These are phyloP conservation scores for Drosophila picticornis DNA, from an alignment of 2,888 invertebrate species.

Conservation along the genomic window DNA sequence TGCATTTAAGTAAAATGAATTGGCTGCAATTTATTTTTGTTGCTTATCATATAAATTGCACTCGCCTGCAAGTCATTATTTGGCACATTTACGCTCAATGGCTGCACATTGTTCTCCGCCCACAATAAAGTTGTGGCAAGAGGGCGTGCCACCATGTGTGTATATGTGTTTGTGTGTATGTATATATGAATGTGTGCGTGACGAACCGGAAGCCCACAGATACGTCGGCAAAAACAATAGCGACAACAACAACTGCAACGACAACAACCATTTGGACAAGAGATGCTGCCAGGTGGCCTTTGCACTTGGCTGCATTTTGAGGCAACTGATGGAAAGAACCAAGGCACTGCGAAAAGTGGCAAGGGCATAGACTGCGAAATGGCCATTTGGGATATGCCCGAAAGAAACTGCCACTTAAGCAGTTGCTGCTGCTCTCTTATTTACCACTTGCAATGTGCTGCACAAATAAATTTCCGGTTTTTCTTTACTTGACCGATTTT, in stretches of 20 bases:
- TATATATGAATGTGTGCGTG: constrained; percentile 57
- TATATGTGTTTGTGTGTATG: constrained; percentile 22
- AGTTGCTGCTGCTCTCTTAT: constrained; percentile 48
- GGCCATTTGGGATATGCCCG: constrained; percentile 31
- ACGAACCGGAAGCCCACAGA: constrained; percentile 75
- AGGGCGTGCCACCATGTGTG: constrained; percentile 22
- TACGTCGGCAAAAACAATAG: constrained; percentile 44
- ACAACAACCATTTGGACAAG: constrained; percentile 43
- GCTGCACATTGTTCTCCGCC: constrained; percentile 72
- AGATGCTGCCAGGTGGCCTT: constrained; percentile 69
- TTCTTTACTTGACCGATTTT: constrained; percentile 8
- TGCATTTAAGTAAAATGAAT: constrained; percentile 82
- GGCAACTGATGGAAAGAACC: constrained; percentile 34
- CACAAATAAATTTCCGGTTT: constrained; percentile 53
- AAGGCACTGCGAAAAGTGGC: constrained; percentile 7
- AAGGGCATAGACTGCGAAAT: constrained; percentile 30
- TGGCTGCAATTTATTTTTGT: constrained; percentile 81
- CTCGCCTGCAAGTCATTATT: constrained; percentile 82
- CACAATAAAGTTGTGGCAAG: constrained; percentile 46
- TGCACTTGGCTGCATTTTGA: constrained; percentile 74
- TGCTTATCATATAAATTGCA: constrained; percentile 82
- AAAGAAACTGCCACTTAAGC: constrained; percentile 67
- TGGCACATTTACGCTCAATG: constrained; percentile 82
- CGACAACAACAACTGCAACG: constrained; percentile 23
- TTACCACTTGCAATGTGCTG: constrained; percentile 42